Base-by-base conservation (phyloP, 2,797 vertebrate genomes). In the Enoplosus armatus region DNA sequence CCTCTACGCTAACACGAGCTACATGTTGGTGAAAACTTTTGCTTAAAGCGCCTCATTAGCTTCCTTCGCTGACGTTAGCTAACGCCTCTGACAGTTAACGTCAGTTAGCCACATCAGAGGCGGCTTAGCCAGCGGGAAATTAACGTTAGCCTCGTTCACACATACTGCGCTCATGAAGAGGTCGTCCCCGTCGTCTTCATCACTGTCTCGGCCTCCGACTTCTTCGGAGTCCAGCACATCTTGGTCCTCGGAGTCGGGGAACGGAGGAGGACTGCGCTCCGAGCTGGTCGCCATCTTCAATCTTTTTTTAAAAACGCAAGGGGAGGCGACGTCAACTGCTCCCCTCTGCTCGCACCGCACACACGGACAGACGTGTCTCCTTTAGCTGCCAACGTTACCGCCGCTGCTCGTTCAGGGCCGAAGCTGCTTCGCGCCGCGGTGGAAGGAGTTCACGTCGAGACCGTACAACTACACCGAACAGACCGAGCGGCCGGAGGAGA, bases 261-360 rank as follows among this genome's bases (percentile, higher is more conserved):
- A 96, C 85, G 95, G 95, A 85, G 95, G 95, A 73, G 95, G 95
- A 88, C 95, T 95, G 67, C 95, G 95, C 89, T 95, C 95, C 61
- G 95, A 96, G 83, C 94, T 95, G 74, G 94, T 90, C 94, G 95
- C 95, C 95, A 96, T 96, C 93, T 95, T 96, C 89, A 79, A 75
- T 68, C 60, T 43, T 47, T 58, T 37, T 33, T 75, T 51, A 48
- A 8, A 26, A 65, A 54, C 60, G 53, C 71, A 83, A 63, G 81
- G 68, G 80, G 84, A 88, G 85, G 78, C 58, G 55, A 85, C 75
- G 84, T 78, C 69, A 48, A 77, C 77, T 8, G 76, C 79, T 76
- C 65, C 62, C 11, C 74, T 27, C n/a, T 7, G 27, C 54, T 43
- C 16, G 3, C 72, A 5, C 9, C 6, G 12, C n/a, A 10, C 53